Conservation (phyloP, 2,113 vertebrate species). For the Telmatochromis sp. region DNA sequence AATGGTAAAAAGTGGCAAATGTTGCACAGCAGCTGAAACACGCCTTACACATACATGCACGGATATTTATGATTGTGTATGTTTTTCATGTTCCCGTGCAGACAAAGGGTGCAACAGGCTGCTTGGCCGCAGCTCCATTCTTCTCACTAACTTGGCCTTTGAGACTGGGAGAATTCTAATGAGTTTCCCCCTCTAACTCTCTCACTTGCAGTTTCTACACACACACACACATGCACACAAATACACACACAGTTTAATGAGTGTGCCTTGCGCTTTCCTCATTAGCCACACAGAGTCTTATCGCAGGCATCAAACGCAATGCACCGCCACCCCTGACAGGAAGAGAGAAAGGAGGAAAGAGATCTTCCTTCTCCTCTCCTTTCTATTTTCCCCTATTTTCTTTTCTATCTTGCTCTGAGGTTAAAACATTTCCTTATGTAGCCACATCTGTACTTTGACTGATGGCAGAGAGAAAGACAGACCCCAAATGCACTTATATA, state of each 20-base stretch:
- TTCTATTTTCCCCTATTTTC: not conserved
- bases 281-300: constrained; percentile 67
- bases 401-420: constrained; percentile 17
- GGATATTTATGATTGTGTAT: not conserved
- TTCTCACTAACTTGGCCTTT: constrained; percentile 61
- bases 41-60: not conserved
- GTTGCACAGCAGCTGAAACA: not conserved
- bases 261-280: constrained; percentile 60
- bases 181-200: constrained; percentile 28
- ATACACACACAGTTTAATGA: constrained; percentile 60
- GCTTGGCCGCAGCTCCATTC: constrained; percentile 31
- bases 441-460: constrained; percentile 14
- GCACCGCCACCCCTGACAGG: constrained; percentile 48
- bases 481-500: not conserved
- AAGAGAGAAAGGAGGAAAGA: constrained; percentile 13
- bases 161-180: constrained; percentile 62
- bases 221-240: not conserved
- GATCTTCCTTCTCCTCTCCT: not conserved
- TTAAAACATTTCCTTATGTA: constrained; percentile 50
- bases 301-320: constrained; percentile 66
- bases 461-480: not conserved
- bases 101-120: constrained; percentile 32
- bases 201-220: constrained; percentile 1
- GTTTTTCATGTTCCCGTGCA: not conserved
- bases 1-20: not conserved